A percentile compares a stretch with the other conserved stretches of the same genome.
phyloP scores from a whole-genome alignment of 2,113 vertebrate genomes.

The Fukomys damarensis region DNA sequence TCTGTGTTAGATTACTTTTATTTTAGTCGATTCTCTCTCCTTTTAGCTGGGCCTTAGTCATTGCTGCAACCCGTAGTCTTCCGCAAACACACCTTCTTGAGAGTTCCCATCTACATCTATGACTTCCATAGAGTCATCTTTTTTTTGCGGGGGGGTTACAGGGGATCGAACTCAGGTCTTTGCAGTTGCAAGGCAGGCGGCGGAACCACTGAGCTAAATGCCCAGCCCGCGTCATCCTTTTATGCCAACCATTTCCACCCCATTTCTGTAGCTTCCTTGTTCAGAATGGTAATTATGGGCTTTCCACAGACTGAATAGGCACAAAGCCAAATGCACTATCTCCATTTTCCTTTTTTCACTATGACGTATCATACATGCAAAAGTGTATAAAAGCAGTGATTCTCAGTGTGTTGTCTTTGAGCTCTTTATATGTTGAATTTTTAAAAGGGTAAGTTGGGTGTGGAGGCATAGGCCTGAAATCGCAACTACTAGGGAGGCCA shows the following conservation, averaged over 20 bases:
- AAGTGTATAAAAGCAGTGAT: background rate
- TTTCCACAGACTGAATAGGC: background rate
- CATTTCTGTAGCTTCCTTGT: background rate
- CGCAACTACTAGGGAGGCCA: background rate
- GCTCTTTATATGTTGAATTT: background rate
- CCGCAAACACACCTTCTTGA: background rate
- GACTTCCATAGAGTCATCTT: background rate
- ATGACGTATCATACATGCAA: background rate
- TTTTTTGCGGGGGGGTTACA: too few relatives aligned
- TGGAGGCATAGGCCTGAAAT: background rate
- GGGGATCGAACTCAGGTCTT: too few relatives aligned
- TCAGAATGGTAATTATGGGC: background rate
- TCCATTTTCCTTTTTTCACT: background rate
- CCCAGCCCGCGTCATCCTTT: background rate
- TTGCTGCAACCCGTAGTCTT: background rate
- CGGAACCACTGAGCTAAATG: too few relatives aligned
- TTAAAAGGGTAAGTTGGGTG: background rate
- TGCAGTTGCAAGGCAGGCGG: too few relatives aligned
- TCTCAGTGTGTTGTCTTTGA: background rate
- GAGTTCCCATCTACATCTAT: background rate
- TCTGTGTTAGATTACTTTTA: background rate
- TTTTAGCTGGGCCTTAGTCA: background rate
- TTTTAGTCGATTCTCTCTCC: background rate
- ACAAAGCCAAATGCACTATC: constrained; percentile 17
- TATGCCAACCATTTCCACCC: background rate